Conservation (phyloP, 2,113 vertebrate genomes). For the Hystrix brachyura region DNA sequence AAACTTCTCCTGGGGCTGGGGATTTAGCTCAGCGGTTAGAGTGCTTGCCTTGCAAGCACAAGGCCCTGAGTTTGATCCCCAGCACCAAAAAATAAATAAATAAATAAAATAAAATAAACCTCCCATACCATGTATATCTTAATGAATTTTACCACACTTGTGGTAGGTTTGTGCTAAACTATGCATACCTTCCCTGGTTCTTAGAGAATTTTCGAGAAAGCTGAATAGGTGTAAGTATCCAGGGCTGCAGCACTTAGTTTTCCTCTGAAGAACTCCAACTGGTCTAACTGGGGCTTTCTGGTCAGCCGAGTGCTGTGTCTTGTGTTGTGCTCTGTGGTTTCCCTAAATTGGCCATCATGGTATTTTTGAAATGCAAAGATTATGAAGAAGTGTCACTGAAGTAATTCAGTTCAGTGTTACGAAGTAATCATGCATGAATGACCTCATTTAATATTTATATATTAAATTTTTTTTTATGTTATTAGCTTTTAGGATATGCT, state of each 20-base stretch:
- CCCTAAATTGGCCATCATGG: neutral
- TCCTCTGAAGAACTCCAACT: neutral
- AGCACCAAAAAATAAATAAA: too few relatives aligned
- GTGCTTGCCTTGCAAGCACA: too few relatives aligned
- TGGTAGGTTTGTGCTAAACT: neutral
- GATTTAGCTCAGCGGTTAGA: too few relatives aligned
- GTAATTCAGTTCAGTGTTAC: neutral
- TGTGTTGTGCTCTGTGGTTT: neutral
- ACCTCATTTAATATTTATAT: neutral
- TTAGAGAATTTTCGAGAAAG: neutral
- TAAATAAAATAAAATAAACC: neutral
- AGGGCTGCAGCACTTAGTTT: neutral
- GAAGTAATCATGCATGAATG: neutral
- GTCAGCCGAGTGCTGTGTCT: neutral
- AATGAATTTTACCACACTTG: neutral
- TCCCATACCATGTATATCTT: neutral
- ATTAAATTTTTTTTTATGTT: slow-evolving; percentile 40
- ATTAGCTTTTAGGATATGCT: slow-evolving; percentile 17
- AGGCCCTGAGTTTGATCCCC: too few relatives aligned
- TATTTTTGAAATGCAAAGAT: slow-evolving; percentile 35
- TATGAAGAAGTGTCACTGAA: neutral
- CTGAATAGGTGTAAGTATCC: neutral
- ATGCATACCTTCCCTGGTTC: neutral
- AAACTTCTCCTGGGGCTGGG: neutral
- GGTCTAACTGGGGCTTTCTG: neutral